phyloP scores from a whole-genome alignment of 2,113 vertebrate species.

The Gymnocephalus cernua region DNA sequence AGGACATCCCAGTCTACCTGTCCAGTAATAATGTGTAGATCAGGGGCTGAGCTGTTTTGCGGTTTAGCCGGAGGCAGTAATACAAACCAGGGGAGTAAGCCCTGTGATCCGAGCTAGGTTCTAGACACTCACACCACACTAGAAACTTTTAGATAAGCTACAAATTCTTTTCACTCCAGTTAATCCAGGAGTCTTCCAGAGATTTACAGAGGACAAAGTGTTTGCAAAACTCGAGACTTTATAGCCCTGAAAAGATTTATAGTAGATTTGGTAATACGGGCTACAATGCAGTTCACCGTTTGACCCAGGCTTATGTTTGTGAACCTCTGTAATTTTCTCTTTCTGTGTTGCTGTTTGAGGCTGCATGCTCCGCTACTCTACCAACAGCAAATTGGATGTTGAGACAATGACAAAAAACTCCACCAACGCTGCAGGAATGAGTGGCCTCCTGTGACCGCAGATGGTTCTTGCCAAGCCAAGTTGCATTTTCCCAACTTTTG shows the following conservation, averaged over 20 bases:
- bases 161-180: slow-evolving; percentile 36
- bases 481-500: slow-evolving; percentile 7
- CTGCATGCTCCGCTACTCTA: slow-evolving; percentile 1
- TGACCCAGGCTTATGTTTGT: slow-evolving; percentile 6
- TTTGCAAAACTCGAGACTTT: slow-evolving; percentile 28
- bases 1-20: slow-evolving; percentile 30
- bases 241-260: slow-evolving; percentile 10
- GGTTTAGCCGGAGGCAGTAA: slow-evolving; percentile 54
- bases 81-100: slow-evolving; percentile 31
- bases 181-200: background rate
- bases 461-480: slow-evolving; percentile 34
- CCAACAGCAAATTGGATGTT: slow-evolving; percentile 8
- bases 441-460: slow-evolving; percentile 6
- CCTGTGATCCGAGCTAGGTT: slow-evolving; percentile 50
- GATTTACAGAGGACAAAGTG: slow-evolving; percentile 31
- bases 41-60: background rate
- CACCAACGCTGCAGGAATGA: slow-evolving; percentile 19
- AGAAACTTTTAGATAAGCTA: slow-evolving; percentile 54
- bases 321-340: background rate
- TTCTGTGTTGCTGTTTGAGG: slow-evolving; percentile 5
- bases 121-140: slow-evolving; percentile 38
- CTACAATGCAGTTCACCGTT: background rate
- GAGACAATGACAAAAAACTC: slow-evolving; percentile 28
- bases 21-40: slow-evolving; percentile 35
- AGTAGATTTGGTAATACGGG: slow-evolving; percentile 16